phyloP scores from a whole-genome alignment of 2,113 vertebrate species.

The Rutilus rutilus region DNA sequence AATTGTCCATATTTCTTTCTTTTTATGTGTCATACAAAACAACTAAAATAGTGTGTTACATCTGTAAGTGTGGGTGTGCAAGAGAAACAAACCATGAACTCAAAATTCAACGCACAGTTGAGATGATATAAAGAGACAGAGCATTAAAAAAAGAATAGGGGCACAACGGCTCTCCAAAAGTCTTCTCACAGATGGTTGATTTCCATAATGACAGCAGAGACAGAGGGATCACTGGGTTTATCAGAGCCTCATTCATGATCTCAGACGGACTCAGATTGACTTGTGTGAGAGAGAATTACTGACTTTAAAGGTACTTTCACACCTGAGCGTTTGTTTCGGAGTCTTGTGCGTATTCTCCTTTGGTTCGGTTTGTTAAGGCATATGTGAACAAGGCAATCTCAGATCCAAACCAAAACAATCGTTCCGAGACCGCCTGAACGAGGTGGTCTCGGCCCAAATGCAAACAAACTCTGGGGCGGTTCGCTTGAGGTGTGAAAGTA shows the following conservation, averaged over 20 bases:
- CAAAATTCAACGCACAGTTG: slow-evolving; percentile 60
- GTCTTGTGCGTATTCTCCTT: too few species aligned
- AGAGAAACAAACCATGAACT: neutral
- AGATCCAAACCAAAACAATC: too few species aligned
- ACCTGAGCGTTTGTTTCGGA: too few species aligned
- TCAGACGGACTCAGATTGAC: slow-evolving; percentile 20
- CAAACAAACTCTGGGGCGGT: too few species aligned
- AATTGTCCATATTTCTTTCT: neutral
- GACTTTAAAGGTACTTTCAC: too few species aligned
- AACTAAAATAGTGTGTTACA: neutral
- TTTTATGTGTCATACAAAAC: neutral
- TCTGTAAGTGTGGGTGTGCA: neutral
- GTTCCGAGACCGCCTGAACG: too few species aligned
- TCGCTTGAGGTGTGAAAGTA: too few species aligned
- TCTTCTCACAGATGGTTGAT: slow-evolving; percentile 56
- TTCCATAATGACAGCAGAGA: slow-evolving; percentile 56
- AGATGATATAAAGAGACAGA: slow-evolving; percentile 63
- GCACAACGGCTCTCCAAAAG: slow-evolving; percentile 17
- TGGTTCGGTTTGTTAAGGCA: too few species aligned
- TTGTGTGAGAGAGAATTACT: slow-evolving; percentile 17
- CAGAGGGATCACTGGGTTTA: slow-evolving; percentile 15
- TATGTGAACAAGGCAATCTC: too few species aligned
- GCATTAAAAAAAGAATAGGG: neutral
- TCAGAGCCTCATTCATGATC: slow-evolving; percentile 28
- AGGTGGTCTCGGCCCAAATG: too few species aligned